A percentile compares a stretch with the other conserved stretches of the same genome.
Evolutionary conservation across 2,888 invertebrate genomes (phyloP).

Genomic region (Lysandra bellargus): DNA sequence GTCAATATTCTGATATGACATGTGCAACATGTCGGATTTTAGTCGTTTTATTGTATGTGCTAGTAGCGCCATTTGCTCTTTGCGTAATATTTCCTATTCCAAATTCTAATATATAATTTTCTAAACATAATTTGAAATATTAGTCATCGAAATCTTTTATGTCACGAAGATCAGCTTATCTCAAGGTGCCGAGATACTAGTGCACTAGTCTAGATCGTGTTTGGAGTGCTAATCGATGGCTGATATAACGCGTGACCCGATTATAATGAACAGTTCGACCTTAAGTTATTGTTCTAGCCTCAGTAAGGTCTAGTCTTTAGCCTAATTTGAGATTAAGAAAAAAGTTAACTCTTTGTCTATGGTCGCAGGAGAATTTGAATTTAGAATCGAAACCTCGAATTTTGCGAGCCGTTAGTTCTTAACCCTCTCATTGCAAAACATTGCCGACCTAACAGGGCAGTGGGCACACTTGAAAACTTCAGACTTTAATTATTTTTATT

Average conservation of each 20-base stretch:
- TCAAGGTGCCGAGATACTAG: neutral
- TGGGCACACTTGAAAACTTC: too few species aligned
- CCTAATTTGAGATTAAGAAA: neutral
- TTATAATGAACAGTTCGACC: slow-evolving; percentile 17
- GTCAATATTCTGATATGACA: too few species aligned
- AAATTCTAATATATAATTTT: too few species aligned
- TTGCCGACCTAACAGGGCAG: too few species aligned
- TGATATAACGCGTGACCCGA: slow-evolving; percentile 23
- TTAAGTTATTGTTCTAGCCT: slow-evolving; percentile 5
- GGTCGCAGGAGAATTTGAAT: neutral
- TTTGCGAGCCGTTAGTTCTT: too few species aligned
- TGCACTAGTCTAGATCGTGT: slow-evolving; percentile 14
- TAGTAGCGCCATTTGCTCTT: too few species aligned
- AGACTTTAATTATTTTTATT: too few species aligned
- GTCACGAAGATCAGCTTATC: neutral
- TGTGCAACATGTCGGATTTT: too few species aligned
- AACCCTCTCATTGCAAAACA: too few species aligned
- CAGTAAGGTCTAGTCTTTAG: slow-evolving; percentile 20
- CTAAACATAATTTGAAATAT: neutral
- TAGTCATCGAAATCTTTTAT: neutral
- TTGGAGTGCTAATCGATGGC: slow-evolving; percentile 21
- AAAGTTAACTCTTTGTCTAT: neutral
- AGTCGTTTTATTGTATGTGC: too few species aligned
- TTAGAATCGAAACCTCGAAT: neutral
- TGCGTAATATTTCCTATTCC: too few species aligned